Evolutionary conservation across 2,797 vertebrate genomes (phyloP).

Genomic region (Ibycter americanus): DNA sequence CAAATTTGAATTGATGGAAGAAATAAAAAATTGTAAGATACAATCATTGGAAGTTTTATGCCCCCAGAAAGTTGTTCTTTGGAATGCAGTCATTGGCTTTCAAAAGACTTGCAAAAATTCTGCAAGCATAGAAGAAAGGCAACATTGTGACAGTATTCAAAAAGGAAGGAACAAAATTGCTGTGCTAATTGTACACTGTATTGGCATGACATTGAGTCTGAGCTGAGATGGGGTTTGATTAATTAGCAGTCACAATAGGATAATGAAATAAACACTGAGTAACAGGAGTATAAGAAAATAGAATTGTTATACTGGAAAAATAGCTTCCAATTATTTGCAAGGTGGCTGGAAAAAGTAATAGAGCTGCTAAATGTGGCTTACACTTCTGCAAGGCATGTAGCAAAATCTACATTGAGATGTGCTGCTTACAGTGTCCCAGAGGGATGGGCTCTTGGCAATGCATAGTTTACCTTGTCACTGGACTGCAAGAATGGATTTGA

Average conservation of each 20-base stretch:
- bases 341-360: neutral
- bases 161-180: neutral
- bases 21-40: neutral
- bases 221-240: neutral
- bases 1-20: neutral
- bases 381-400: neutral
- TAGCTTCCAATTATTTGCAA: neutral
- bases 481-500: neutral
- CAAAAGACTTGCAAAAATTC: neutral
- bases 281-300: neutral
- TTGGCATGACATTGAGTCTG: neutral
- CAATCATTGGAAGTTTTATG: neutral
- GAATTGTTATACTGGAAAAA: neutral
- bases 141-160: neutral
- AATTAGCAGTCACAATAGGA: neutral
- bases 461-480: neutral
- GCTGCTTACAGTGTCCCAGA: rapidly evolving
- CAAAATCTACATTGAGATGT: neutral
- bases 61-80: neutral
- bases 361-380: neutral
- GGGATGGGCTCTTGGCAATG: neutral
- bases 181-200: neutral
- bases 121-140: neutral
- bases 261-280: neutral
- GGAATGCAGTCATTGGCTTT: neutral